phyloP scores from a whole-genome alignment of 2,113 vertebrate genomes.

The Protobothrops flavoviridis region DNA sequence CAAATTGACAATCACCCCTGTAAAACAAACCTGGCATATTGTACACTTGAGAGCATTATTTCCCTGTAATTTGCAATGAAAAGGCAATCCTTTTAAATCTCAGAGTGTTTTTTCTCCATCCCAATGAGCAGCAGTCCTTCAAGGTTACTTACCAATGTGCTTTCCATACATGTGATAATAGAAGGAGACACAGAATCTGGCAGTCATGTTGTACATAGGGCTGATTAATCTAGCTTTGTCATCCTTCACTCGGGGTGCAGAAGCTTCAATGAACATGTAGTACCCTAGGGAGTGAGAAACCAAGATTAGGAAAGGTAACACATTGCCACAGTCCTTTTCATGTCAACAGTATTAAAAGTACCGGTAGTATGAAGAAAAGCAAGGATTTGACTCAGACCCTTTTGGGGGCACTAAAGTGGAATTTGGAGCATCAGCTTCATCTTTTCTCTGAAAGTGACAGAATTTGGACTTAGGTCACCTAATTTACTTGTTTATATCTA shows the following conservation, averaged over 20 bases:
- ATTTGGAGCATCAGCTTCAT: neutral
- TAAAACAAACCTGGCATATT: neutral
- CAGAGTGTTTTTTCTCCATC: neutral
- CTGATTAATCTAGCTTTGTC: conserved; percentile 93
- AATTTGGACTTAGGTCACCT: neutral
- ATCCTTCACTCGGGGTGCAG: conserved; percentile 81
- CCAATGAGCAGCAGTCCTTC: neutral
- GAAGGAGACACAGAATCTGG: conserved; percentile 91
- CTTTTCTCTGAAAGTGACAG: neutral
- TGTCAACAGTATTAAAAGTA: accelerated
- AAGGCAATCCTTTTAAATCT: neutral
- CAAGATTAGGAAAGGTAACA: conserved; percentile 25
- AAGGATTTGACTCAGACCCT: neutral
- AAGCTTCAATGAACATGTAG: conserved; percentile 98
- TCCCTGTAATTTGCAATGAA: neutral
- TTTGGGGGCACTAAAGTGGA: neutral
- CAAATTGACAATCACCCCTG: neutral
- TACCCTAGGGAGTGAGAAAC: conserved; percentile 73
- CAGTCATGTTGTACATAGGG: conserved; percentile 90
- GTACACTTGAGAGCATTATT: neutral
- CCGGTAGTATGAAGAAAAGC: neutral
- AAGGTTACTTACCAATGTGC: conserved; percentile 88
- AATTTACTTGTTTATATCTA: neutral
- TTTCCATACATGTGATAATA: conserved; percentile 99
- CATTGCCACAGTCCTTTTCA: neutral